Percentiles rank a stretch among this genome's conserved stretches.
Conservation (phyloP, 2,797 vertebrate genomes). For the Aeoliscus strigatus region DNA sequence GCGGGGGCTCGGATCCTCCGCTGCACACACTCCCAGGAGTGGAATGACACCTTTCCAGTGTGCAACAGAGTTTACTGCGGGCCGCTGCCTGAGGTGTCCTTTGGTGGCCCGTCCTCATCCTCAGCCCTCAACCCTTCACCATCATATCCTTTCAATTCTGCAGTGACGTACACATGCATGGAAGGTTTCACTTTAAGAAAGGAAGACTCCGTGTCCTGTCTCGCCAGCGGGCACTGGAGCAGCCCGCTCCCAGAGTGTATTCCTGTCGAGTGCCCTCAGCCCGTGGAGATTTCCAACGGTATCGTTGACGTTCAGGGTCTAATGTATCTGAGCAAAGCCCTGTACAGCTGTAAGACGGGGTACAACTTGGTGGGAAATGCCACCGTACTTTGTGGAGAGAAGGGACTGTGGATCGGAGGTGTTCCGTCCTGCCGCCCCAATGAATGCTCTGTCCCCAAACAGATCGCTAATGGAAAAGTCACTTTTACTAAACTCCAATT, state of each 20-base stretch:
- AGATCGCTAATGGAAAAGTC: slow-evolving; percentile 81
- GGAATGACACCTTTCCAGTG: slow-evolving; percentile 92
- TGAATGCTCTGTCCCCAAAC: slow-evolving; percentile 82
- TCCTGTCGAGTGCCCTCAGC: slow-evolving; percentile 92
- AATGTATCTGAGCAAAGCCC: slow-evolving; percentile 91
- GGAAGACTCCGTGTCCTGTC: slow-evolving; percentile 75
- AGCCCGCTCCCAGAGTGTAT: slow-evolving; percentile 86
- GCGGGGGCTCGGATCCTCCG: slow-evolving; percentile 82
- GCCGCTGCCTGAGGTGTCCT: slow-evolving; percentile 82
- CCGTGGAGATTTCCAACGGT: slow-evolving; percentile 86
- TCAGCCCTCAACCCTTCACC: too few species aligned
- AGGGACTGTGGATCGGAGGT: slow-evolving; percentile 89
- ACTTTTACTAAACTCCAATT: slow-evolving; percentile 83
- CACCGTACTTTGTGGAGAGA: slow-evolving; percentile 89
- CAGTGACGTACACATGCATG: slow-evolving; percentile 84
- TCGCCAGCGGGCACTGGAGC: slow-evolving; percentile 84
- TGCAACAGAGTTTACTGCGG: slow-evolving; percentile 86
- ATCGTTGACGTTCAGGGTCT: slow-evolving; percentile 95
- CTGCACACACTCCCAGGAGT: slow-evolving; percentile 84
- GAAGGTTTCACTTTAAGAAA: slow-evolving; percentile 86
- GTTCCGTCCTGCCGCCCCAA: slow-evolving; percentile 85
- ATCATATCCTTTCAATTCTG: slow-evolving; percentile 78
- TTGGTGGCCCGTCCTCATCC: slow-evolving; percentile 75
- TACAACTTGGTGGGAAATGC: slow-evolving; percentile 85
- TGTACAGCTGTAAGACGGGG: slow-evolving; percentile 90